Percentiles rank a stretch among this genome's conserved stretches.
phyloP scores from a whole-genome alignment of 2,888 invertebrate genomes.

The Pedicia rivosa region DNA sequence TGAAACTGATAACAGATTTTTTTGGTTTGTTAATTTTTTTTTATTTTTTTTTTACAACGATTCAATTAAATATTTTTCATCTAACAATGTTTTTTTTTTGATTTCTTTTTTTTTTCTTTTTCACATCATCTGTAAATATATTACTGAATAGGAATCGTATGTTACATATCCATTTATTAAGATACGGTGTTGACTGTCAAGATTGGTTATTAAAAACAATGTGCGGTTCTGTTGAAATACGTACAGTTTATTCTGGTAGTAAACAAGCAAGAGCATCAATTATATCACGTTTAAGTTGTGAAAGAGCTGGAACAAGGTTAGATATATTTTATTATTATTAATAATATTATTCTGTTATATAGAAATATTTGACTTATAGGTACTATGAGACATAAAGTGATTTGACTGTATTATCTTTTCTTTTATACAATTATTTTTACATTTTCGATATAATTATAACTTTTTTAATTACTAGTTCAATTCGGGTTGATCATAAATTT shows the following conservation, averaged over 20 bases:
- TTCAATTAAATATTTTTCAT: too few relatives aligned
- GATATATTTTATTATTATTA: constrained; percentile 15
- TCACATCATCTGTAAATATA: too few relatives aligned
- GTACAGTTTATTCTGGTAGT: constrained; percentile 96
- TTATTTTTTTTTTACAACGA: too few relatives aligned
- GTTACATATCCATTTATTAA: constrained; percentile 80
- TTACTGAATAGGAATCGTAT: constrained; percentile 75
- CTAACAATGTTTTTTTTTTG: not conserved
- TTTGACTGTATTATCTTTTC: too few relatives aligned
- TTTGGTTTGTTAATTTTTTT: constrained; percentile 49
- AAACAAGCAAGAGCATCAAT: constrained; percentile 89
- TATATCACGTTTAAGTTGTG: constrained; percentile 90
- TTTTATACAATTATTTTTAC: too few relatives aligned
- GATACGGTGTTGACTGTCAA: constrained; percentile 79
- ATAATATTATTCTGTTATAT: too few relatives aligned
- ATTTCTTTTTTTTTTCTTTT: constrained; percentile 33
- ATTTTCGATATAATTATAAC: too few relatives aligned
- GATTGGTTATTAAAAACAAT: constrained; percentile 89
- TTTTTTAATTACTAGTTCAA: too few relatives aligned
- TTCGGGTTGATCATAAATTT: too few relatives aligned
- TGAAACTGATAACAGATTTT: constrained; percentile 86
- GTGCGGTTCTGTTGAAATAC: constrained; percentile 95
- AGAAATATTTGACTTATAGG: too few relatives aligned
- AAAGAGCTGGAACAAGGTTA: constrained; percentile 83
- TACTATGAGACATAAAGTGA: too few relatives aligned